A percentile compares a stretch with the other conserved stretches of the same genome.
phyloP scores from a whole-genome alignment of 2,888 invertebrate genomes.

The Lagria hirta region DNA sequence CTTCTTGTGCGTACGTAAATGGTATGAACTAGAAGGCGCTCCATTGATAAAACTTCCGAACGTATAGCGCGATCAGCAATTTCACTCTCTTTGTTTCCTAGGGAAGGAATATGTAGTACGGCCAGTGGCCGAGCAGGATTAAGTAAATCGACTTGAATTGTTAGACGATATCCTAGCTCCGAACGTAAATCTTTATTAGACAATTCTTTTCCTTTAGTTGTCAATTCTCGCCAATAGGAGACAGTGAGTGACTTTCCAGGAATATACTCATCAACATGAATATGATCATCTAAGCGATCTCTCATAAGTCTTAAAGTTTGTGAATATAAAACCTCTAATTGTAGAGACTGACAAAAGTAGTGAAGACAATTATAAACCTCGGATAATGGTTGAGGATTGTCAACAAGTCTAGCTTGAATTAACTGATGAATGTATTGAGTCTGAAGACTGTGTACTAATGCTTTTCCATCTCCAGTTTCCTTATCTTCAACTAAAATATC shows the following conservation, averaged over 20 bases:
- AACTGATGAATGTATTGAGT: slow-evolving; percentile 92
- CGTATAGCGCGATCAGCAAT: slow-evolving; percentile 77
- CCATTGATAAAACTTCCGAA: slow-evolving; percentile 92
- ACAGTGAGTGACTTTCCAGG: slow-evolving; percentile 86
- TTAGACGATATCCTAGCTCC: slow-evolving; percentile 84
- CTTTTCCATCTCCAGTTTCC: slow-evolving; percentile 96
- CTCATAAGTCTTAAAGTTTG: slow-evolving; percentile 85
- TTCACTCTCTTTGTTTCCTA: slow-evolving; percentile 70
- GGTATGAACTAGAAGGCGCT: slow-evolving; percentile 89
- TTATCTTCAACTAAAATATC: slow-evolving; percentile 95
- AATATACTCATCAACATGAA: slow-evolving; percentile 86
- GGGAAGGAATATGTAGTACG: slow-evolving; percentile 67
- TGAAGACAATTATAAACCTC: slow-evolving; percentile 85
- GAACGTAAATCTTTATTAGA: slow-evolving; percentile 68
- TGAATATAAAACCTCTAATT: slow-evolving; percentile 86
- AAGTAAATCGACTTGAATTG: slow-evolving; percentile 83
- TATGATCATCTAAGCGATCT: slow-evolving; percentile 85
- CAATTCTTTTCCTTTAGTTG: slow-evolving; percentile 54
- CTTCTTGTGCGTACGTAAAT: slow-evolving; percentile 90
- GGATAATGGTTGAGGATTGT: slow-evolving; percentile 74
- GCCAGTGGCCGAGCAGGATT: slow-evolving; percentile 76
- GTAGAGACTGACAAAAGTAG: slow-evolving; percentile 92
- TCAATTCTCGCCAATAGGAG: slow-evolving; percentile 87
- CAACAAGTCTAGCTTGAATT: slow-evolving; percentile 85
- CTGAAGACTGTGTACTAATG: slow-evolving; percentile 92